Conservation (phyloP, 2,797 vertebrate genomes). For the Cichlasoma orientale region DNA sequence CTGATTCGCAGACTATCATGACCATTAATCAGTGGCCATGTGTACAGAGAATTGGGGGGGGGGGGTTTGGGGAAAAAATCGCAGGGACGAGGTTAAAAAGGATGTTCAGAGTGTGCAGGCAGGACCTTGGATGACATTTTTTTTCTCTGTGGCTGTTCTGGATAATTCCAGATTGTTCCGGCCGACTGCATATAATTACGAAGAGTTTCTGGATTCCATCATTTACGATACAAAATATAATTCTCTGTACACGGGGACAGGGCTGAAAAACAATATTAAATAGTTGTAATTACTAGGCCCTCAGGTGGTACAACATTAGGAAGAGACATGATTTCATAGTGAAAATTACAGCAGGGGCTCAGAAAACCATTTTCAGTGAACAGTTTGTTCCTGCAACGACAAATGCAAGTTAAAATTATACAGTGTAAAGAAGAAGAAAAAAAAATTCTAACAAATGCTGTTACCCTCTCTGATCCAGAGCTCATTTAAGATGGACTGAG, state of each 20-base stretch:
- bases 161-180: neutral
- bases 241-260: neutral
- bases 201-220: neutral
- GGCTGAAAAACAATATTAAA: conserved; percentile 1
- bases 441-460: neutral
- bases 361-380: neutral
- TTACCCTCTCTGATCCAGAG: neutral
- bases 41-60: neutral
- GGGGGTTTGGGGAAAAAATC: neutral
- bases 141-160: neutral
- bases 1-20: neutral
- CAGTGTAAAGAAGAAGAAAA: neutral
- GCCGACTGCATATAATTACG: neutral
- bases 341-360: neutral
- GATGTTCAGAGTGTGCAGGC: neutral
- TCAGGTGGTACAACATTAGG: neutral
- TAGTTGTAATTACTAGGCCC: neutral
- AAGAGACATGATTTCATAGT: neutral
- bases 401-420: conserved; percentile 1
- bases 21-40: neutral
- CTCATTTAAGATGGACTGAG: neutral
- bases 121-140: neutral
- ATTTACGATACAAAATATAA: conserved; percentile 1
- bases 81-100: neutral
- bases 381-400: neutral